A percentile compares a stretch with the other conserved stretches of the same genome.
Evolutionary conservation across 2,113 vertebrate genomes (phyloP).

Genomic region (Phocoena phocoena): DNA sequence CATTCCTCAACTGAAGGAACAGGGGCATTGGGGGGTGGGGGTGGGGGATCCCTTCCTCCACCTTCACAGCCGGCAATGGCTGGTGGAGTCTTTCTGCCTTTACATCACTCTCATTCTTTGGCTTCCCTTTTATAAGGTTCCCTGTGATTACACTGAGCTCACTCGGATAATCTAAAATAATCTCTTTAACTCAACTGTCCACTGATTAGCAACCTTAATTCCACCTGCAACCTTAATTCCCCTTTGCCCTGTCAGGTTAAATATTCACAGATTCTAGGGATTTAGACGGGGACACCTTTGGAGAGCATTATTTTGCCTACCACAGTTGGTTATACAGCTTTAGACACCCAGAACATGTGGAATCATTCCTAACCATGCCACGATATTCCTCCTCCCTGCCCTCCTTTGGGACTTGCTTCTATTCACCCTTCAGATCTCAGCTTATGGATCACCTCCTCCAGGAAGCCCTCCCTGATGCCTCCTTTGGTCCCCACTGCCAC

Average conservation of each 20-base stretch:
- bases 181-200: background rate
- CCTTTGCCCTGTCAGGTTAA: background rate
- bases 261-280: background rate
- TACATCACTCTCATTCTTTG: background rate
- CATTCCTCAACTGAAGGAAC: background rate
- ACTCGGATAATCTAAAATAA: background rate
- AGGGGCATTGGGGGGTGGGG: background rate
- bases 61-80: background rate
- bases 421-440: background rate
- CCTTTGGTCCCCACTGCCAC: background rate
- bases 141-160: background rate
- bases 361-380: background rate
- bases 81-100: background rate
- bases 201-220: background rate
- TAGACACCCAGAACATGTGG: background rate
- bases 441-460: background rate
- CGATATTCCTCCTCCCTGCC: accelerated
- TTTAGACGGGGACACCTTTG: background rate
- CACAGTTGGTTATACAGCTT: background rate
- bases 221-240: background rate
- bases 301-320: background rate
- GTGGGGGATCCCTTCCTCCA: background rate
- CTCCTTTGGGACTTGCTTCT: background rate
- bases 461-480: background rate
- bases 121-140: background rate